These are phyloP conservation scores for Asbolus verrucosus DNA, from an alignment of 1,140 invertebrate genomes.

Conservation along the genomic window DNA sequence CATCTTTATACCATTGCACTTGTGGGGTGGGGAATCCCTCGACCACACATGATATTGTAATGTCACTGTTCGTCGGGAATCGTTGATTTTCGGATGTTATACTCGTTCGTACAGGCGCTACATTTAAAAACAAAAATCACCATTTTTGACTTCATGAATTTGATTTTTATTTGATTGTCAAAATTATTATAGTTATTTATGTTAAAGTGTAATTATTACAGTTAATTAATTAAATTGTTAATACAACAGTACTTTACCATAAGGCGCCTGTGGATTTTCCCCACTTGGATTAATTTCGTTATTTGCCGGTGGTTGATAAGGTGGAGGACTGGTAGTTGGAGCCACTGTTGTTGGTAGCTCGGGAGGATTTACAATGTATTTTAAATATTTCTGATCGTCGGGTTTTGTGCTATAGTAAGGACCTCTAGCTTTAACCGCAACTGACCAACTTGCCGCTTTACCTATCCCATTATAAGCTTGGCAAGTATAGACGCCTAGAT, in stretches of 20 bases:
- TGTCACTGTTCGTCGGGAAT: conserved; percentile 74
- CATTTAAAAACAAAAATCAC: conserved; percentile 41
- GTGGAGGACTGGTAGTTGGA: conserved; percentile 40
- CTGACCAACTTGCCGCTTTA: conserved; percentile 79
- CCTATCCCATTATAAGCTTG: conserved; percentile 88
- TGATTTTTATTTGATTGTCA: too few relatives aligned
- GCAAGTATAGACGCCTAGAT: conserved; percentile 86
- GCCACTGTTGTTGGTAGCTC: conserved; percentile 49
- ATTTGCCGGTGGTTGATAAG: conserved; percentile 46
- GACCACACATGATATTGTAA: conserved; percentile 80
- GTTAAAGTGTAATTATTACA: too few relatives aligned
- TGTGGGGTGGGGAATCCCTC: conserved; percentile 81
- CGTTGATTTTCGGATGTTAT: conserved; percentile 68
- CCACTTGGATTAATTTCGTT: conserved; percentile 34
- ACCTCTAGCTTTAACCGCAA: conserved; percentile 77
- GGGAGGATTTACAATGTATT: conserved; percentile 70
- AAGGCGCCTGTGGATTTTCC: not conserved
- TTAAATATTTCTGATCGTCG: conserved; percentile 68
- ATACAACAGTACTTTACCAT: conserved; percentile 25
- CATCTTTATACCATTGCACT: conserved; percentile 85
- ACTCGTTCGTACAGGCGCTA: conserved; percentile 74
- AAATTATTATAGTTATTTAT: too few relatives aligned
- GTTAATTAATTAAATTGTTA: too few relatives aligned
- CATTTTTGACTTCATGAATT: too few relatives aligned
- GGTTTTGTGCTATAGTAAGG: conserved; percentile 68